These are phyloP conservation scores for Lynx canadensis DNA, from an alignment of 2,113 vertebrate species.

Conservation along the genomic window DNA sequence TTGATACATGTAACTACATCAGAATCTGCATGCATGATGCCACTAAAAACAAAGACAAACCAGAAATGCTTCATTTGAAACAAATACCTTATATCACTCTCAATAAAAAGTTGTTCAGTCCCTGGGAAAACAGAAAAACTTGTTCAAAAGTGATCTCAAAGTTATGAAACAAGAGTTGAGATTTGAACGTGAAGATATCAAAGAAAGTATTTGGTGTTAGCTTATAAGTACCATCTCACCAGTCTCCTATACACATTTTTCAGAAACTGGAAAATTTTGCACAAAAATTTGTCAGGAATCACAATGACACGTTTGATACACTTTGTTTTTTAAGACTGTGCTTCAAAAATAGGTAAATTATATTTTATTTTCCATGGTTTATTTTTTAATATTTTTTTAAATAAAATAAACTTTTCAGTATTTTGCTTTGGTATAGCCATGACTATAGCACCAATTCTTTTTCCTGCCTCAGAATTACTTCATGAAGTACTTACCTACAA, in stretches of 20 bases:
- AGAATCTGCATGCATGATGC: background rate
- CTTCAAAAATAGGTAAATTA: constrained; percentile 35
- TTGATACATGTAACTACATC: background rate
- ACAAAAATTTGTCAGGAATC: constrained; percentile 25
- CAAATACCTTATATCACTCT: background rate
- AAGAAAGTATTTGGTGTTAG: constrained; percentile 19
- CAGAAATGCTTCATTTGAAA: constrained; percentile 38
- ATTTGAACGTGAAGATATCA: constrained; percentile 17
- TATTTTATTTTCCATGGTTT: background rate
- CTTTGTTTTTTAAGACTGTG: background rate
- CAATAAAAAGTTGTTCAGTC: background rate
- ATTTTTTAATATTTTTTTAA: background rate
- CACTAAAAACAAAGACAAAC: constrained; percentile 24
- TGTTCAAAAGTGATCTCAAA: constrained; percentile 20
- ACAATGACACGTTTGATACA: background rate
- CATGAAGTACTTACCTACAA: background rate
- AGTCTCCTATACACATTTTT: background rate
- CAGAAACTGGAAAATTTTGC: constrained; percentile 28
- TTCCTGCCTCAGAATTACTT: constrained; percentile 34
- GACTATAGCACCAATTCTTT: background rate
- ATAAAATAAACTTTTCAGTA: background rate
- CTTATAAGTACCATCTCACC: background rate
- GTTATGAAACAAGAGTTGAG: background rate
- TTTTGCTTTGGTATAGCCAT: background rate
- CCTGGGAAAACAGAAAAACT: background rate